A percentile compares a stretch with the other conserved stretches of the same genome.
Evolutionary conservation across 2,888 invertebrate genomes (phyloP).

Genomic region (Prenolepis imparis): DNA sequence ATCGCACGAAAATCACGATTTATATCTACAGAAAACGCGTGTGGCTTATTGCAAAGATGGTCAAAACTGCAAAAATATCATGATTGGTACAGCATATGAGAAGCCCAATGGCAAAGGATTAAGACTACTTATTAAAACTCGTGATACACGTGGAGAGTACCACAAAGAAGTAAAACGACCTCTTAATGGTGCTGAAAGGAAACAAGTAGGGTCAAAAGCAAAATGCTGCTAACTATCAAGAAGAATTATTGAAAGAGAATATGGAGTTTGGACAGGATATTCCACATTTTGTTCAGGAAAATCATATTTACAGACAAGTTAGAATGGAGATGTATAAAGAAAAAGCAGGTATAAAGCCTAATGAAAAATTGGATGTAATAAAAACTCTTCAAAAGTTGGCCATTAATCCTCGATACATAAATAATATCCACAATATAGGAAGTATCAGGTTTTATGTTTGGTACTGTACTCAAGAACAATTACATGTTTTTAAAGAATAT

Average conservation of each 20-base stretch:
- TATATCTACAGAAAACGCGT: constrained; percentile 53
- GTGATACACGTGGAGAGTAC: not conserved
- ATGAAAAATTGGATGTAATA: not conserved
- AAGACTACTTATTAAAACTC: not conserved
- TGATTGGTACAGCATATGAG: constrained; percentile 2
- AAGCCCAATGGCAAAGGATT: not conserved
- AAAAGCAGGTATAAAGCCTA: not conserved
- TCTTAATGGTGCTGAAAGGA: constrained; percentile 7
- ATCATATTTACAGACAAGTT: not conserved
- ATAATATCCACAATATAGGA: not conserved
- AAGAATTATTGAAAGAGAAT: not conserved
- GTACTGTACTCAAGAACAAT: not conserved
- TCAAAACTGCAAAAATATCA: constrained; percentile 4
- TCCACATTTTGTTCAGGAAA: constrained; percentile 3
- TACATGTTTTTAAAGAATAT: constrained; percentile 5
- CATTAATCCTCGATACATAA: constrained; percentile 1
- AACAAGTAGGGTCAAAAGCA: not conserved
- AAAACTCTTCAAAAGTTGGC: not conserved
- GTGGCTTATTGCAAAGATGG: constrained; percentile 45
- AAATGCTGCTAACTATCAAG: not conserved
- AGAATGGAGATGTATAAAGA: constrained; percentile 12
- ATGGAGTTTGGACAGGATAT: constrained; percentile 6
- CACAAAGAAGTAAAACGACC: not conserved
- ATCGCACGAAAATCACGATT: not conserved
- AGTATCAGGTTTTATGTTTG: not conserved